These are phyloP conservation scores for Micropterix aruncella DNA, from an alignment of 2,888 invertebrate genomes.

Conservation along the genomic window DNA sequence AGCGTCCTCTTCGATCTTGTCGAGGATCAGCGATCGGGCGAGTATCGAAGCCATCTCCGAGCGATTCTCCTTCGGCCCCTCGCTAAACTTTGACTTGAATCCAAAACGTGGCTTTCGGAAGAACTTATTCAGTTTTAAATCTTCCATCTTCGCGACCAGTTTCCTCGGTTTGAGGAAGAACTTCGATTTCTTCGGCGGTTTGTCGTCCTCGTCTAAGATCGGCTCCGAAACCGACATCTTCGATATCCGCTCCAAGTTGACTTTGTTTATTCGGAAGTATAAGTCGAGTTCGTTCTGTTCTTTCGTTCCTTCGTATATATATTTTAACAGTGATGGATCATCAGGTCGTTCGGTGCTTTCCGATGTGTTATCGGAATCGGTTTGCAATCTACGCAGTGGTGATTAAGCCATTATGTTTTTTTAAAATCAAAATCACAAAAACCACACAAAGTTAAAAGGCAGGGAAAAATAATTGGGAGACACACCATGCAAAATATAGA, in stretches of 20 bases:
- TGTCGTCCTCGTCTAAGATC: background rate
- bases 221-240: background rate
- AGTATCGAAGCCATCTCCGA: background rate
- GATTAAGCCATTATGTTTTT: too few relatives aligned
- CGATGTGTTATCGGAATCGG: background rate
- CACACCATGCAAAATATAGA: conserved; percentile 33
- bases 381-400: background rate
- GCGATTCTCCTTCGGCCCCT: background rate
- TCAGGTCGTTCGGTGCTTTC: background rate
- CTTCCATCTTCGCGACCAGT: background rate
- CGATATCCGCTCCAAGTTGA: background rate
- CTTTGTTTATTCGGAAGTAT: background rate
- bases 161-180: background rate
- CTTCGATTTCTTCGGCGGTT: background rate
- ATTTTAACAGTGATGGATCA: background rate
- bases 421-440: background rate
- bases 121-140: background rate
- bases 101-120: background rate
- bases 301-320: background rate
- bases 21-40: background rate
- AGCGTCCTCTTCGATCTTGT: background rate
- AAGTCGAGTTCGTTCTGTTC: background rate
- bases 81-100: background rate
- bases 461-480: too few relatives aligned
- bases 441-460: conserved; percentile 18